These are phyloP conservation scores for Epinotia nisella DNA, from an alignment of 2,888 invertebrate genomes.

Conservation along the genomic window DNA sequence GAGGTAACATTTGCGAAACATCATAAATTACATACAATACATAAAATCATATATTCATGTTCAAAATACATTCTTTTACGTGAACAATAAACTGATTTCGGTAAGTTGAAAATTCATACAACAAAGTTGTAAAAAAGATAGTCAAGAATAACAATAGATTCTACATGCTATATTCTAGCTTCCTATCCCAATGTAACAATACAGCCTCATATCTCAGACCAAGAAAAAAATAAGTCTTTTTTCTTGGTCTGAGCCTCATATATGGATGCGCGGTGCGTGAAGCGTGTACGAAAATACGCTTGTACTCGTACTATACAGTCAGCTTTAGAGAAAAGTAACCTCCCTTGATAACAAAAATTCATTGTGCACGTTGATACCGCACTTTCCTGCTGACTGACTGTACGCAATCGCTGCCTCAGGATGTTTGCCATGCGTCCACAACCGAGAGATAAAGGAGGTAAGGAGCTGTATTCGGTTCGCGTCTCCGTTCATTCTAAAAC, in stretches of 20 bases:
- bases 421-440: neutral
- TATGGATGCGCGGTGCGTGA: neutral
- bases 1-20: slow-evolving; percentile 34
- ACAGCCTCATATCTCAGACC: too few relatives aligned
- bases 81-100: slow-evolving; percentile 31
- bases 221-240: too few relatives aligned
- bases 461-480: neutral
- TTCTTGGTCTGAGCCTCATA: too few relatives aligned
- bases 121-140: slow-evolving; percentile 15
- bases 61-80: neutral
- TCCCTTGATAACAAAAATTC: neutral
- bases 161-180: slow-evolving; percentile 33
- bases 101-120: slow-evolving; percentile 28
- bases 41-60: slow-evolving; percentile 1
- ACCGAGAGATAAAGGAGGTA: slow-evolving; percentile 4
- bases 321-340: neutral
- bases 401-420: neutral
- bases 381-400: neutral
- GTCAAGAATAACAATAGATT: slow-evolving; percentile 19
- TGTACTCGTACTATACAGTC: neutral
- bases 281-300: neutral
- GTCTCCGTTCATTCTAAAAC: slow-evolving; percentile 71
- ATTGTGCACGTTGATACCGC: neutral
- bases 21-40: slow-evolving; percentile 37
- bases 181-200: slow-evolving; percentile 10